phyloP scores from a whole-genome alignment of 2,113 vertebrate species.

The Corapipo altera region DNA sequence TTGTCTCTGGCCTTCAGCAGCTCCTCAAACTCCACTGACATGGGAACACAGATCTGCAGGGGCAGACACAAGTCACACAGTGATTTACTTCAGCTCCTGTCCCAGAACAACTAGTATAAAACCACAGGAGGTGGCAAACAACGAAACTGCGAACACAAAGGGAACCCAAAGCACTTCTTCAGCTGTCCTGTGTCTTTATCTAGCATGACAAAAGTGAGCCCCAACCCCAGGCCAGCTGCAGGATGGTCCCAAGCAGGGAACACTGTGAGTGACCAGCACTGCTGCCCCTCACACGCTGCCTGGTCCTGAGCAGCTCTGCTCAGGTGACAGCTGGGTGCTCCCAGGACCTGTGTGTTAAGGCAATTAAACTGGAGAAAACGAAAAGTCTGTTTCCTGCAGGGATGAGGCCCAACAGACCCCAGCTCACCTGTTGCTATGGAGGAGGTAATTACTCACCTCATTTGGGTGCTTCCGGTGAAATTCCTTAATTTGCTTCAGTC shows the following conservation, averaged over 20 bases:
- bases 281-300: background rate
- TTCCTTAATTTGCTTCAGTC: constrained; percentile 97
- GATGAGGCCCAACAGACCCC: background rate
- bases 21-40: constrained; percentile 98
- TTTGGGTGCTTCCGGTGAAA: constrained; percentile 97
- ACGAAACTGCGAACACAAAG: background rate
- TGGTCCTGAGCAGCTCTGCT: background rate
- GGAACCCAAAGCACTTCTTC: background rate
- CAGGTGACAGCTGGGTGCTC: background rate
- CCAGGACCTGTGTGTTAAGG: background rate
- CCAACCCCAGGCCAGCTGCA: background rate
- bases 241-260: background rate
- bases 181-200: background rate
- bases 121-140: background rate
- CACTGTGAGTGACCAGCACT: fast-evolving
- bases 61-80: background rate
- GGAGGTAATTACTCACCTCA: constrained; percentile 75
- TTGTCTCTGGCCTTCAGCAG: constrained; percentile 94
- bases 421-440: fast-evolving
- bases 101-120: background rate
- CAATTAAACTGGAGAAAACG: background rate
- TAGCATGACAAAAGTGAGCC: fast-evolving
- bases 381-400: background rate
- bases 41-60: constrained; percentile 91
- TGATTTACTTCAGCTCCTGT: background rate